A percentile compares a stretch with the other conserved stretches of the same genome.
Conservation (phyloP, 2,113 vertebrate species). For the Caranx ignobilis region DNA sequence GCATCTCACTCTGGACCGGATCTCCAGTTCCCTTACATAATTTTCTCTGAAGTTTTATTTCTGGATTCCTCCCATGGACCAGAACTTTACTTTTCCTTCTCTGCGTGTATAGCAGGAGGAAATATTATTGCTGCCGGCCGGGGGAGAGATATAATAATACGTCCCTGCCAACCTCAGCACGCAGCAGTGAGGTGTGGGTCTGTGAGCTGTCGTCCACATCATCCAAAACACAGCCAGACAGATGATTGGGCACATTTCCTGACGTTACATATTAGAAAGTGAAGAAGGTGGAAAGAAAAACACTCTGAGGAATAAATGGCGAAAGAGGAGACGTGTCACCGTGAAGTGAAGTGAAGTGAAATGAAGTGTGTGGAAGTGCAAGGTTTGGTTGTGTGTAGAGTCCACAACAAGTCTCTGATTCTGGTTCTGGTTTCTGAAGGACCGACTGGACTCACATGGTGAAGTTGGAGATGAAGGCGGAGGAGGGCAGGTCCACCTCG, state of each 20-base stretch:
- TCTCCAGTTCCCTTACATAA: constrained; percentile 43
- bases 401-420: no score
- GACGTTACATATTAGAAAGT: background rate
- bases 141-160: background rate
- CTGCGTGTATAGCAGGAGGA: background rate
- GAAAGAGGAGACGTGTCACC: no score
- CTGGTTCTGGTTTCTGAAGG: background rate
- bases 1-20: constrained; percentile 33
- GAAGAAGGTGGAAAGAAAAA: background rate
- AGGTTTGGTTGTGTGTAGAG: no score
- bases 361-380: no score
- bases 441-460: constrained; percentile 86
- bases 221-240: background rate
- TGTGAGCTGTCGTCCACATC: background rate
- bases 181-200: background rate
- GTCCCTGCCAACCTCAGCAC: background rate
- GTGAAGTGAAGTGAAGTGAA: no score
- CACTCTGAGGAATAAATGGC: no score
- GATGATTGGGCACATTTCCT: background rate
- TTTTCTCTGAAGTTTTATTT: constrained; percentile 59
- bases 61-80: constrained; percentile 26
- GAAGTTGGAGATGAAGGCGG: constrained; percentile 92
- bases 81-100: constrained; percentile 4
- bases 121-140: background rate
- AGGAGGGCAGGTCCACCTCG: constrained; percentile 86